A percentile compares a stretch with the other conserved stretches of the same genome.
These are phyloP conservation scores for Heliconius himera DNA, from an alignment of 1,140 invertebrate species.

Conservation along the genomic window DNA sequence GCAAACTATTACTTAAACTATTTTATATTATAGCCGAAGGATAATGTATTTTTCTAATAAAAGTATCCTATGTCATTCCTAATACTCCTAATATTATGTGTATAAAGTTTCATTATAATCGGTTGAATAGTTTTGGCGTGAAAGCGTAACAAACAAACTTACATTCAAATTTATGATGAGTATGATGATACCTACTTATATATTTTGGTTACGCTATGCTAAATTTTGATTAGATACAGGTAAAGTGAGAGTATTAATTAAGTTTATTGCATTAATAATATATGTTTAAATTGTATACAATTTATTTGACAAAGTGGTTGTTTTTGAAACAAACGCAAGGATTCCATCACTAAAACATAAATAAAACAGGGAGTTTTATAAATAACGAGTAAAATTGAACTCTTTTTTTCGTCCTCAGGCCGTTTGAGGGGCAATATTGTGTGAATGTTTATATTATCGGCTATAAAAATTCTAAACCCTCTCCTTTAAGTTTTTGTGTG, in stretches of 20 bases:
- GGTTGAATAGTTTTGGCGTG: no score
- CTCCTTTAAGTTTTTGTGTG: neutral
- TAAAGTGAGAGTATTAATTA: no score
- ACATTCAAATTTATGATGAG: no score
- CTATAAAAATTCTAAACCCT: conserved; percentile 16
- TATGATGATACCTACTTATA: no score
- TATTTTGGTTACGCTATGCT: neutral
- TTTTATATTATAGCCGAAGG: no score
- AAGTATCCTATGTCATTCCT: no score
- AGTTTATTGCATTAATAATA: no score
- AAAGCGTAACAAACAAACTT: no score
- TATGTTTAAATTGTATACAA: neutral
- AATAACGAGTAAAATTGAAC: neutral
- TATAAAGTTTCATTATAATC: no score
- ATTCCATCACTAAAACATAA: neutral
- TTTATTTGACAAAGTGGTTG: neutral
- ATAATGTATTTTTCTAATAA: no score
- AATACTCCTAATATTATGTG: no score
- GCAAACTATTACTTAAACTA: no score
- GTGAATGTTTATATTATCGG: conserved; percentile 27
- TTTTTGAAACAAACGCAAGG: neutral
- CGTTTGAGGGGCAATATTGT: conserved; percentile 6
- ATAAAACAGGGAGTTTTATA: neutral
- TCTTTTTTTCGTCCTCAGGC: conserved; percentile 3
- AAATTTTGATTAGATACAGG: neutral